A percentile compares a stretch with the other conserved stretches of the same genome.
These are phyloP conservation scores for Tinamus guttatus DNA, from an alignment of 2,113 vertebrate species.

Conservation along the genomic window DNA sequence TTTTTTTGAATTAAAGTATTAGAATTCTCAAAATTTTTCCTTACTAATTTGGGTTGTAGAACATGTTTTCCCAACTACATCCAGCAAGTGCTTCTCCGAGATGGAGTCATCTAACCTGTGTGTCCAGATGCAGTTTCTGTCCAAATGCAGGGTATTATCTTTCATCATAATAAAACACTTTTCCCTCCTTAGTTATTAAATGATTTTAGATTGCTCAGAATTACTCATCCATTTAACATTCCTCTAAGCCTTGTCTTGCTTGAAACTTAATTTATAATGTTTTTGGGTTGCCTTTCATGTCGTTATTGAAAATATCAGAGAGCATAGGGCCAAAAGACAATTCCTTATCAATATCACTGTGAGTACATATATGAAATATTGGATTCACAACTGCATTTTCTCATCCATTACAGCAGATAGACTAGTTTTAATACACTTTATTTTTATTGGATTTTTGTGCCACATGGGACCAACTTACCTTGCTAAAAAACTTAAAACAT, in stretches of 20 bases:
- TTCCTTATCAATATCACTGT: background rate
- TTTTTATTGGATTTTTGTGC: background rate
- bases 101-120: background rate
- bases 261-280: background rate
- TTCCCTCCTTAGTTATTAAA: background rate
- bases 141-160: accelerated
- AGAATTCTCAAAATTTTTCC: background rate
- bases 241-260: background rate
- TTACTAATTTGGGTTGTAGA: background rate
- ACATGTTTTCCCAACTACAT: background rate
- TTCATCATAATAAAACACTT: background rate
- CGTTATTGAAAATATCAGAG: background rate
- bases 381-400: background rate
- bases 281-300: background rate
- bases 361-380: background rate
- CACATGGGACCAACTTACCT: background rate
- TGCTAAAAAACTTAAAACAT: background rate
- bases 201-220: background rate
- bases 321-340: background rate
- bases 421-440: background rate
- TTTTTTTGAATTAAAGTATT: background rate
- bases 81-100: too few species aligned
- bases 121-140: background rate
- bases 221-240: background rate
- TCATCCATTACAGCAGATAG: background rate